phyloP scores from a whole-genome alignment of 2,113 vertebrate genomes.

The Xenus cinereus region DNA sequence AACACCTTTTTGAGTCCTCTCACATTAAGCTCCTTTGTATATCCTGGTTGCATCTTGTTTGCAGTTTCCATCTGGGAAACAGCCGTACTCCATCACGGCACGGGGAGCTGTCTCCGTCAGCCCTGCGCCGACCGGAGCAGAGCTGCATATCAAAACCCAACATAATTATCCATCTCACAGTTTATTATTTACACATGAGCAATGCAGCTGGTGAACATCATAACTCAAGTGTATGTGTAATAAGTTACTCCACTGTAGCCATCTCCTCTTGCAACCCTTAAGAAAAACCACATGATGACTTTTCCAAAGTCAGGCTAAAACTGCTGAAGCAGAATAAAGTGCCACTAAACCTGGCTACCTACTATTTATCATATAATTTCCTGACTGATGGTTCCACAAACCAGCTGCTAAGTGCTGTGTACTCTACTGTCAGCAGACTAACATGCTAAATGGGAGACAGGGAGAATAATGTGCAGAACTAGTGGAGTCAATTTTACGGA shows the following conservation, averaged over 20 bases:
- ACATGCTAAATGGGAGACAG: slow-evolving; percentile 76
- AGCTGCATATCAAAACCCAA: slow-evolving; percentile 48
- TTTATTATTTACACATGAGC: slow-evolving; percentile 79
- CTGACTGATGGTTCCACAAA: slow-evolving; percentile 83
- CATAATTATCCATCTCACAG: slow-evolving; percentile 62
- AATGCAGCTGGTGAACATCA: slow-evolving; percentile 66
- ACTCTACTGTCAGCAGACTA: slow-evolving; percentile 81
- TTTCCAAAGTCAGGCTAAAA: slow-evolving; percentile 78
- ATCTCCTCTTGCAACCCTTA: slow-evolving; percentile 70
- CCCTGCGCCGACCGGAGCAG: background rate
- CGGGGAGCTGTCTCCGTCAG: slow-evolving; percentile 48
- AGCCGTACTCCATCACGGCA: slow-evolving; percentile 32
- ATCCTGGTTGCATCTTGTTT: slow-evolving; percentile 29
- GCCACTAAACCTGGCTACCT: slow-evolving; percentile 77
- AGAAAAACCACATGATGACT: slow-evolving; percentile 77
- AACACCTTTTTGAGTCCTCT: background rate
- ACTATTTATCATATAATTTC: slow-evolving; percentile 85
- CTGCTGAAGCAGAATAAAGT: slow-evolving; percentile 84
- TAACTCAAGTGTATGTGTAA: slow-evolving; percentile 72
- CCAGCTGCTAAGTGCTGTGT: slow-evolving; percentile 83
- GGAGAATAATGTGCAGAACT: slow-evolving; percentile 71
- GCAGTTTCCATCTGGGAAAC: slow-evolving; percentile 19
- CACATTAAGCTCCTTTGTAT: background rate
- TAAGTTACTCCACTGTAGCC: slow-evolving; percentile 62
- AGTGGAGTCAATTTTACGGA: slow-evolving; percentile 65